Base-by-base conservation (phyloP, 37 sponge, comb jelly and placozoan species). In the Aplysina aerophoba region DNA sequence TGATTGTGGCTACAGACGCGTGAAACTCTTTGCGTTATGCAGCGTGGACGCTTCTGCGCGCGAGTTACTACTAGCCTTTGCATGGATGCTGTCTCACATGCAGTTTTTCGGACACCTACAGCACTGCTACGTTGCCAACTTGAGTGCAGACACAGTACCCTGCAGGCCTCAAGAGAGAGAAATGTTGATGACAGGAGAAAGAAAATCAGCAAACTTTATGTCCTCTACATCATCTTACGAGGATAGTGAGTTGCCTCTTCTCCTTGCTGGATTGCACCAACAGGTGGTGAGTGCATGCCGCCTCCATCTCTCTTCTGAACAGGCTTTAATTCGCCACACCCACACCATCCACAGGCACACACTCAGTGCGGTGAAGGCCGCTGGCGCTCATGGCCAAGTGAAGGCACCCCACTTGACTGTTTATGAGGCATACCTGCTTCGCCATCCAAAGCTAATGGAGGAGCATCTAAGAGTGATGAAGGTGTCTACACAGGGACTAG, bases 11-110 rank as follows among this genome's bases (percentile, higher is more conserved):
- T 93, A 93, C 59, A 57, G 24, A 1, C 60, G 87, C 30, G 15
- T 15, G 25, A 53, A 83, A 16, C 89, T 93, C 34, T 93, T 63
- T 50, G 20, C 8, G 24, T 53, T n/a, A 15, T 25, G 19, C 12
- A 35, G 20, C 24, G 61, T 39, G 22, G 16, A 22, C 20, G 36
- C 59, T 60, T 61, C 84, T 22, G 87, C 93, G 31, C 63, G 93
- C 30, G 90, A 93, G 79, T 67, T 93, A 24, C 62, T 93, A 21
- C 55, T 93, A 1, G 89, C 87, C 31, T 88, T 93, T 89, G 87
- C 68, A 0, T 93, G 90, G 90, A 57, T 93, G 25, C 19, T 93
- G 17, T 24, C 79, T 22, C 55, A 71, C 25, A 22, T 55, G 2
- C 28, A 19, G 1, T 75, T 75, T 11, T 53, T 75, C 4, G 53